Conservation (phyloP, 2,797 vertebrate species). For the Parauchenoglanis punctatus region DNA sequence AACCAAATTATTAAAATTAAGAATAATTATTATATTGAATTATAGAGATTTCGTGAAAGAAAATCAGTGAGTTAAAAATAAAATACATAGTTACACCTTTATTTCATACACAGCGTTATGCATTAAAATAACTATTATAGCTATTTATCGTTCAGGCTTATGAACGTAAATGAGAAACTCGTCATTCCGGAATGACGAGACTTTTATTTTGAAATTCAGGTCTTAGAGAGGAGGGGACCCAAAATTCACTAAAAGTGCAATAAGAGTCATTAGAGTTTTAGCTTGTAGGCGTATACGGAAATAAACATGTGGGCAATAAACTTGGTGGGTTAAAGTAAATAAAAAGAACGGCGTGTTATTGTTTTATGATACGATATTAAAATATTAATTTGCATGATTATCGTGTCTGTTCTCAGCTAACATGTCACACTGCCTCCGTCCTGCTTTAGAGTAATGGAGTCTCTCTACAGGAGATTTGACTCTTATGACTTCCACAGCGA, state of each 20-base stretch:
- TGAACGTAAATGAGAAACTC: background rate
- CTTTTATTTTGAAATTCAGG: conserved; percentile 46
- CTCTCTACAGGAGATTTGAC: conserved; percentile 65
- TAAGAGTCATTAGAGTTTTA: background rate
- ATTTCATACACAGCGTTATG: background rate
- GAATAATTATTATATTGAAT: background rate
- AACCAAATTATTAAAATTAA: background rate
- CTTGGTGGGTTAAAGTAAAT: background rate
- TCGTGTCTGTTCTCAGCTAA: background rate
- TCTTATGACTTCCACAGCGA: conserved; percentile 71
- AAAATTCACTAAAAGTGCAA: background rate
- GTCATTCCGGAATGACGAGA: background rate
- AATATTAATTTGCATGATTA: background rate
- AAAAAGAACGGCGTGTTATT: background rate
- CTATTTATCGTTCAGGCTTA: background rate
- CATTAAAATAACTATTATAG: background rate
- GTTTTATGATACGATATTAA: too few relatives aligned
- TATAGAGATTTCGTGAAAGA: background rate
- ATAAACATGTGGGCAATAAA: background rate
- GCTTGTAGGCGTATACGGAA: conserved; percentile 2
- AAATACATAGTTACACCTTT: background rate
- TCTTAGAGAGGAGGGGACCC: background rate
- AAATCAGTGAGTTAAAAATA: background rate
- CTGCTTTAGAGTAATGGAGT: conserved; percentile 61
- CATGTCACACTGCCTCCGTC: background rate